Evolutionary conservation across 1,140 invertebrate genomes (phyloP).

Genomic region (Caerostris darwini): DNA sequence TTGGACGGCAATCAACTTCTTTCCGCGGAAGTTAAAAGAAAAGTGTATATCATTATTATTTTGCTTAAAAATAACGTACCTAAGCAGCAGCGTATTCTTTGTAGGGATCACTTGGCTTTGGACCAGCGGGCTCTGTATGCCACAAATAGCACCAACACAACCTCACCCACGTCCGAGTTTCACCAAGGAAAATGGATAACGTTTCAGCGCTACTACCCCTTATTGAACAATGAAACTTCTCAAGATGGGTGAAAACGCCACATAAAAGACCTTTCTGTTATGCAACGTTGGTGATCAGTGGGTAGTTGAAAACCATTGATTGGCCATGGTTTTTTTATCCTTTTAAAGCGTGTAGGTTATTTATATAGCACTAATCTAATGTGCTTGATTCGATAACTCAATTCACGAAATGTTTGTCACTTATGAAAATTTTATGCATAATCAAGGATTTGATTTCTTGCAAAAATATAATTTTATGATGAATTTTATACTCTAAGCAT

Average conservation of each 20-base stretch:
- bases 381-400: too few relatives aligned
- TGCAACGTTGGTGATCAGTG: too few relatives aligned
- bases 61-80: constrained; percentile 28
- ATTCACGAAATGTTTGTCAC: too few relatives aligned
- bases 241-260: neutral
- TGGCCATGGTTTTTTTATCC: too few relatives aligned
- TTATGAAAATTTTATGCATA: too few relatives aligned
- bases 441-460: too few relatives aligned
- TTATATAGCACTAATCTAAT: too few relatives aligned
- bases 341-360: too few relatives aligned
- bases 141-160: neutral
- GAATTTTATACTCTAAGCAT: too few relatives aligned
- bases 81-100: neutral
- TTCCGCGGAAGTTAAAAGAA: neutral
- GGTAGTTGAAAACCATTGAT: too few relatives aligned
- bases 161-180: constrained; percentile 23
- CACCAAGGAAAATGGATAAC: neutral
- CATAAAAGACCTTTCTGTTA: too few relatives aligned
- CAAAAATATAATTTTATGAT: too few relatives aligned
- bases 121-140: constrained; percentile 12
- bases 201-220: neutral
- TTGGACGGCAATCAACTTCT: neutral
- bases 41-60: constrained; percentile 23
- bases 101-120: neutral
- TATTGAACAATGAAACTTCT: neutral